phyloP scores from a whole-genome alignment of 1,140 invertebrate genomes.

The Mamestra configurata region DNA sequence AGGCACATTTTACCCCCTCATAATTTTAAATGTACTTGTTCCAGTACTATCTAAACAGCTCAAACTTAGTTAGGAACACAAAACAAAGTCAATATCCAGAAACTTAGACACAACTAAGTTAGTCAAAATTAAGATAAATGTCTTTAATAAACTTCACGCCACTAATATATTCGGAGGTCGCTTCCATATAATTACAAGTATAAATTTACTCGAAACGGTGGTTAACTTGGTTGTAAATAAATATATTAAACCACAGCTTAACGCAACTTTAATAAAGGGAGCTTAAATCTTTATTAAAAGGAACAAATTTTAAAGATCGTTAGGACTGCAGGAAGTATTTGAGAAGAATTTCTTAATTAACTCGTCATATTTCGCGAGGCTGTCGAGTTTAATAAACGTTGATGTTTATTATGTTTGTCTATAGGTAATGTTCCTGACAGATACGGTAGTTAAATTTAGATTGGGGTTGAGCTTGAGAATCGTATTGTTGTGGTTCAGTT shows the following conservation, averaged over 20 bases:
- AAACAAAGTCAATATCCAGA: constrained; percentile 40
- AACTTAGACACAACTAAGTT: constrained; percentile 45
- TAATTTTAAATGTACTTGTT: background rate
- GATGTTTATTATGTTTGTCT: background rate
- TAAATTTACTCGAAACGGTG: constrained; percentile 31
- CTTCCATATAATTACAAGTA: constrained; percentile 44
- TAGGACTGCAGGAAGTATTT: constrained; percentile 33
- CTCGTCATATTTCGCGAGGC: constrained; percentile 16
- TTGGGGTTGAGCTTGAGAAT: background rate
- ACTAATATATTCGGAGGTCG: constrained; percentile 47
- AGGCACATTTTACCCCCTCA: background rate
- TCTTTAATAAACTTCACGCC: constrained; percentile 45
- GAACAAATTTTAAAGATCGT: constrained; percentile 49
- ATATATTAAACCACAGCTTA: constrained; percentile 48
- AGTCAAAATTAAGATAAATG: constrained; percentile 53
- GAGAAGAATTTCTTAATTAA: constrained; percentile 50
- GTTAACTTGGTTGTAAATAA: constrained; percentile 45
- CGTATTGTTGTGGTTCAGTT: background rate
- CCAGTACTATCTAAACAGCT: background rate
- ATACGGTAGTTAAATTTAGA: background rate
- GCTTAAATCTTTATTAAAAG: constrained; percentile 48
- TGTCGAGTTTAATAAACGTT: constrained; percentile 13
- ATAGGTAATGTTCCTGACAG: background rate
- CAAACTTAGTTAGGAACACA: background rate
- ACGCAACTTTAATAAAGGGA: constrained; percentile 36